Percentiles rank a stretch among this genome's conserved stretches.
Evolutionary conservation across 23 tunicate genomes (phyloP).

Genomic region (Trididemnum clinides): DNA sequence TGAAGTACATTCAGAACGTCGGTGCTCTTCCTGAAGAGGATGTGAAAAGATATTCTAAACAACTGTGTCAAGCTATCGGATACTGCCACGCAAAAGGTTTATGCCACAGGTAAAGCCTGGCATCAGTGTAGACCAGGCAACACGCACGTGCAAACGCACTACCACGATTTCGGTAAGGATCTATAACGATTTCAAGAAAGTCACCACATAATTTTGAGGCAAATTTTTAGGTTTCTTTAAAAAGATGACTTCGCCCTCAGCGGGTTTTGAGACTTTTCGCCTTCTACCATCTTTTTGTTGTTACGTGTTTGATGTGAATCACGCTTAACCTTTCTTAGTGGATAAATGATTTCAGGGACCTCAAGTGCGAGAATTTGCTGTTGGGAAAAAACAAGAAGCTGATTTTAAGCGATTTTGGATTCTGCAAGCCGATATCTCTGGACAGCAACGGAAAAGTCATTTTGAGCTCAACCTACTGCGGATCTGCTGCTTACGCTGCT

Average conservation of each 20-base stretch:
- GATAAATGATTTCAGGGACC: slow-evolving; percentile 56
- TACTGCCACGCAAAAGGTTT: slow-evolving; percentile 76
- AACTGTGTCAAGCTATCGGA: slow-evolving; percentile 78
- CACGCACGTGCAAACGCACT: too few species aligned
- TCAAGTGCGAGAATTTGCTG: slow-evolving; percentile 93
- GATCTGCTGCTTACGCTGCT: slow-evolving; percentile 98
- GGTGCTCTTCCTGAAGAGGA: slow-evolving; percentile 81
- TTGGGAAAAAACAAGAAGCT: slow-evolving; percentile 67
- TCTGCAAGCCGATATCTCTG: slow-evolving; percentile 65
- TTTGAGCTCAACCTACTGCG: slow-evolving; percentile 77
- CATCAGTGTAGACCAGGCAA: too few species aligned
- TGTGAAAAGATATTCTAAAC: slow-evolving; percentile 67
- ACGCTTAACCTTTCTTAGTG: too few species aligned
- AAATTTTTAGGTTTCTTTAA: too few species aligned
- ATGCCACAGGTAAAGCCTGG: slow-evolving; percentile 79
- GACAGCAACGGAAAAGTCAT: slow-evolving; percentile 47
- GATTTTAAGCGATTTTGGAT: slow-evolving; percentile 91
- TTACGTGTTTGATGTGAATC: too few species aligned
- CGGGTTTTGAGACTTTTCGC: too few species aligned
- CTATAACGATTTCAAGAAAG: too few species aligned
- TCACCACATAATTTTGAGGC: too few species aligned
- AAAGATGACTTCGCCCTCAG: too few species aligned
- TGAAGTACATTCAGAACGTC: slow-evolving; percentile 59
- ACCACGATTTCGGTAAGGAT: too few species aligned
- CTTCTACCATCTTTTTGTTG: too few species aligned